phyloP scores from a whole-genome alignment of 2,888 invertebrate genomes.

The Petrophora chlorosata region DNA sequence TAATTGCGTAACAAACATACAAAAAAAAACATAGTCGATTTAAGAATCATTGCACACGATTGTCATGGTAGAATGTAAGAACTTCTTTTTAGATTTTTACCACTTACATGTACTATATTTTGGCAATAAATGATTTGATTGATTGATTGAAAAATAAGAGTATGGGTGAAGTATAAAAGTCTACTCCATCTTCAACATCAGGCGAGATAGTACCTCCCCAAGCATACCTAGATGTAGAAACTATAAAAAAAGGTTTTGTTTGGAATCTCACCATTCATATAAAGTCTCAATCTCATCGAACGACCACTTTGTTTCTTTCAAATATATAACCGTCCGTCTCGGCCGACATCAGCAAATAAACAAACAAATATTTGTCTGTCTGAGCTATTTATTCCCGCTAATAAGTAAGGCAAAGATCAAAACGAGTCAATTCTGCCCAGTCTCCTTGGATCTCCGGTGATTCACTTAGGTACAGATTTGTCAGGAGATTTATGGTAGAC shows the following conservation, averaged over 20 bases:
- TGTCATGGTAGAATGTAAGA: no score
- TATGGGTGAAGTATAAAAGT: no score
- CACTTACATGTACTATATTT: no score
- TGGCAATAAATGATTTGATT: no score
- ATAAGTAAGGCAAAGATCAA: constrained; percentile 35
- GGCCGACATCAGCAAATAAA: constrained; percentile 21
- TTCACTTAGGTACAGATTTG: constrained; percentile 20
- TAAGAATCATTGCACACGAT: no score
- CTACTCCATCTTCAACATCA: no score
- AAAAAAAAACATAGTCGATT: no score
- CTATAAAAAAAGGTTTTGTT: not conserved
- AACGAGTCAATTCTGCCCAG: constrained; percentile 21
- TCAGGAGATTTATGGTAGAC: constrained; percentile 9
- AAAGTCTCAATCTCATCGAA: not conserved
- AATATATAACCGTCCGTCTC: constrained; percentile 10
- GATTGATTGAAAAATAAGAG: no score
- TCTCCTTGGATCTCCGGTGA: constrained; percentile 25
- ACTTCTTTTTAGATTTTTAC: no score
- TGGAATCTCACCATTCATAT: not conserved
- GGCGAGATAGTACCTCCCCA: no score
- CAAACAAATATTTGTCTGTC: constrained; percentile 27
- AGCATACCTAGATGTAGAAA: no score
- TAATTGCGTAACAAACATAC: no score
- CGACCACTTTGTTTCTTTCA: constrained; percentile 2
- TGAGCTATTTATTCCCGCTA: constrained; percentile 32